These are phyloP conservation scores for Seira ritae DNA, from an alignment of 2,888 invertebrate genomes.

Conservation along the genomic window DNA sequence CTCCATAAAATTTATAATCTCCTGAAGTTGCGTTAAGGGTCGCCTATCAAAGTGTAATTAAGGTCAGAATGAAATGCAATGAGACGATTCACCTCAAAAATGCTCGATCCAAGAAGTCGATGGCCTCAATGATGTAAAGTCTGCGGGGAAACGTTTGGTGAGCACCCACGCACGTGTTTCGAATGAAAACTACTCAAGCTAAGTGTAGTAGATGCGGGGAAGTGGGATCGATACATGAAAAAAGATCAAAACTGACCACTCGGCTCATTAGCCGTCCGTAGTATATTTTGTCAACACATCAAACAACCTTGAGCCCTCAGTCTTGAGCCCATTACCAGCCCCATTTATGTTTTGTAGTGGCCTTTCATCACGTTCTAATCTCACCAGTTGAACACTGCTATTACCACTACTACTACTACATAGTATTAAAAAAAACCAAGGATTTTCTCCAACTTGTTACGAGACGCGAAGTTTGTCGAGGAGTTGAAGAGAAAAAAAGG, in stretches of 20 bases:
- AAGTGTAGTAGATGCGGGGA: neutral
- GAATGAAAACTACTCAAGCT: neutral
- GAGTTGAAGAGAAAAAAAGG: too few species aligned
- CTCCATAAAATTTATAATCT: neutral
- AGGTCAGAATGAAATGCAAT: slow-evolving; percentile 8
- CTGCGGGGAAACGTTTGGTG: neutral
- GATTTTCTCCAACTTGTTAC: neutral
- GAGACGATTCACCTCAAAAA: neutral
- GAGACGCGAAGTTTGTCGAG: too few species aligned
- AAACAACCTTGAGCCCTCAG: neutral
- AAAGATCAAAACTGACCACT: slow-evolving; percentile 16
- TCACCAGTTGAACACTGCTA: neutral
- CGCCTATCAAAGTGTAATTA: neutral
- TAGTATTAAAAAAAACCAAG: neutral
- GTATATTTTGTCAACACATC: slow-evolving; percentile 1
- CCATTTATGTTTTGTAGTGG: neutral
- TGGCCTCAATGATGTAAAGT: slow-evolving; percentile 1
- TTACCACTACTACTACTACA: too few species aligned
- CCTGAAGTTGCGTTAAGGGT: neutral
- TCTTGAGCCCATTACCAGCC: neutral
- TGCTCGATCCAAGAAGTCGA: neutral
- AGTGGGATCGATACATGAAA: neutral
- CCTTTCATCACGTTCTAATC: slow-evolving; percentile 10
- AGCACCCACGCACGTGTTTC: neutral
- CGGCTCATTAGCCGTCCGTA: neutral